Evolutionary conservation across 1,140 invertebrate genomes (phyloP).

Genomic region (Aphelenchoides fujianensis): DNA sequence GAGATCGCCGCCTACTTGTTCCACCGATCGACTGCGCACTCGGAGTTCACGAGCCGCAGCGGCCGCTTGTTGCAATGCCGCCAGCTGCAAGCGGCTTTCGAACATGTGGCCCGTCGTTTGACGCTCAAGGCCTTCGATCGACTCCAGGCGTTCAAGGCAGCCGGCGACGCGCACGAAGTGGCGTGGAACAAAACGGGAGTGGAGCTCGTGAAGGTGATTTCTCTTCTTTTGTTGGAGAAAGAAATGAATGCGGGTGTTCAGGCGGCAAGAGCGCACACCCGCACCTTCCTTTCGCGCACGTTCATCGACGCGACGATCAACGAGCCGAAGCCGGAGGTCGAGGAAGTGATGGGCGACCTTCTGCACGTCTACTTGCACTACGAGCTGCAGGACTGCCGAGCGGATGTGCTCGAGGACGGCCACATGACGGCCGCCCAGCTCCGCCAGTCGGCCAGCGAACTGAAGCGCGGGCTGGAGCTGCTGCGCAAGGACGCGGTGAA

Average conservation of each 20-base stretch:
- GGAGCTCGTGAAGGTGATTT: conserved; percentile 39
- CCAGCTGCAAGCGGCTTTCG: conserved; percentile 40
- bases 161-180: conserved; percentile 35
- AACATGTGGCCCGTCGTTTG: conserved; percentile 58
- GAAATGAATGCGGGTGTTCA: too few species aligned
- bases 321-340: conserved; percentile 30
- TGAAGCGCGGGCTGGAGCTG: conserved; percentile 66
- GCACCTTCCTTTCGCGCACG: conserved; percentile 45
- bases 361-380: conserved; percentile 43
- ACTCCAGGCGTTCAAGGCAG: conserved; percentile 37
- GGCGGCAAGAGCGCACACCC: conserved; percentile 49
- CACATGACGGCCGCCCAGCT: conserved; percentile 25
- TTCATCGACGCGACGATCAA: conserved; percentile 39
- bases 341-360: conserved; percentile 39
- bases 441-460: background rate
- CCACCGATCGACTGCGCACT: background rate
- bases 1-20: conserved; percentile 24
- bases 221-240: conserved; percentile 18
- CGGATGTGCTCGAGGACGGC: conserved; percentile 30
- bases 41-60: background rate
- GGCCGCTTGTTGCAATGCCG: background rate
- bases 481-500: conserved; percentile 82
- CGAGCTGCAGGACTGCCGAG: conserved; percentile 43
- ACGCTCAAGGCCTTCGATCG: conserved; percentile 46
- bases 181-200: conserved; percentile 58